Percentiles rank a stretch among this genome's conserved stretches.
phyloP scores from a whole-genome alignment of 1,140 invertebrate species.

The Cotesia chilonis region DNA sequence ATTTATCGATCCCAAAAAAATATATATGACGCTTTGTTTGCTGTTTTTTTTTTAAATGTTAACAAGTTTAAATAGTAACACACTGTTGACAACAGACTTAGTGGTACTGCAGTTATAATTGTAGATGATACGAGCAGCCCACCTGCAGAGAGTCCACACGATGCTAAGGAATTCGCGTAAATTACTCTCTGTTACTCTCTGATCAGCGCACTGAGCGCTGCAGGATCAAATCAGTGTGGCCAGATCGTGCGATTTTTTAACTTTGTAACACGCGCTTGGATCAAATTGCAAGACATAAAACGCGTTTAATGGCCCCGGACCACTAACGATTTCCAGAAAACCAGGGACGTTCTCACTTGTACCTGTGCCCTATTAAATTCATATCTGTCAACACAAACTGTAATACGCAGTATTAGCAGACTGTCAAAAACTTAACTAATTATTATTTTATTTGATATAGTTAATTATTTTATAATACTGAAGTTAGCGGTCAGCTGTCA shows the following conservation, averaged over 20 bases:
- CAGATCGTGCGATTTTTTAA: too few relatives aligned
- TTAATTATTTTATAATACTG: too few relatives aligned
- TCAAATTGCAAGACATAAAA: constrained; percentile 63
- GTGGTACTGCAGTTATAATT: constrained; percentile 6
- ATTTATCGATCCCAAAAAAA: constrained; percentile 17
- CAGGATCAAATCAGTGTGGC: constrained; percentile 61
- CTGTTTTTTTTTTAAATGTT: not conserved
- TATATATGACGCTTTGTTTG: constrained; percentile 1
- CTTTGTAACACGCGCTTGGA: too few relatives aligned
- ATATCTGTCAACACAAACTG: too few relatives aligned
- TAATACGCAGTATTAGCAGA: not conserved
- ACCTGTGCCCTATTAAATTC: constrained; percentile 30
- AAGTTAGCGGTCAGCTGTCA: too few relatives aligned
- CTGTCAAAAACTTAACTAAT: too few relatives aligned
- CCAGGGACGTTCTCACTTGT: constrained; percentile 48
- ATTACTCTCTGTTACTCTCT: constrained; percentile 56
- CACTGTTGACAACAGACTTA: too few relatives aligned
- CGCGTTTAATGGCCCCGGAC: constrained; percentile 61
- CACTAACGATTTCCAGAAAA: constrained; percentile 64
- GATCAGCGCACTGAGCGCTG: constrained; percentile 53
- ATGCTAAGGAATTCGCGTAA: constrained; percentile 51
- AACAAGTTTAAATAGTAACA: too few relatives aligned
- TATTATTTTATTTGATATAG: too few relatives aligned
- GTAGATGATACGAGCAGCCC: constrained; percentile 34
- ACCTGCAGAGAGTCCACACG: constrained; percentile 43